Percentiles rank a stretch among this genome's conserved stretches.
These are phyloP conservation scores for Heteromyza rotundicornis DNA, from an alignment of 2,888 invertebrate genomes.

Conservation along the genomic window DNA sequence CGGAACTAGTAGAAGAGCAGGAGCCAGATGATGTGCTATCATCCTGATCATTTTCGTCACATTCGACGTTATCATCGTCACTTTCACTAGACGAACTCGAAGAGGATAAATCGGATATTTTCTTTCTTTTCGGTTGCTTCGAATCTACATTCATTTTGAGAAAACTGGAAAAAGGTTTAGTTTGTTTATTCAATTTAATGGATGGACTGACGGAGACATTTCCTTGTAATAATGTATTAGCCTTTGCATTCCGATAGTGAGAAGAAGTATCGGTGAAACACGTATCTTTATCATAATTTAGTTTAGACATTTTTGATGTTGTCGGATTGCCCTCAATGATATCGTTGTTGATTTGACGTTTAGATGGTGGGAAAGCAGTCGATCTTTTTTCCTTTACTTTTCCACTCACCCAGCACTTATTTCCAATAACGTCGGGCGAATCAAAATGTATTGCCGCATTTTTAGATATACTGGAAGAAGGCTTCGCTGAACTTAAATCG, in stretches of 20 bases:
- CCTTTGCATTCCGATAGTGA: not conserved
- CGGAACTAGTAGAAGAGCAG: conserved; percentile 58
- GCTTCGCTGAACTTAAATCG: no score
- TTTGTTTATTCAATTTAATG: not conserved
- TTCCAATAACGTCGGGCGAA: no score
- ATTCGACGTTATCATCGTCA: conserved; percentile 54
- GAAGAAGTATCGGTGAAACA: not conserved
- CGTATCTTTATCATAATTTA: not conserved
- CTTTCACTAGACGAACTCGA: conserved; percentile 60
- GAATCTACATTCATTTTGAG: not conserved
- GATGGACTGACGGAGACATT: not conserved
- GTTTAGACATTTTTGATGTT: conserved; percentile 39
- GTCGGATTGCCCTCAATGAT: conserved; percentile 43
- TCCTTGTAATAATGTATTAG: not conserved
- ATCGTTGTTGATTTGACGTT: conserved; percentile 42
- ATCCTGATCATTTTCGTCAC: conserved; percentile 54
- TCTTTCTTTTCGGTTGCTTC: conserved; percentile 39
- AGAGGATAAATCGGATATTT: conserved; percentile 59
- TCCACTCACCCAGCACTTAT: not conserved
- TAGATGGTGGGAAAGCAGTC: conserved; percentile 24
- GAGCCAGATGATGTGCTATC: conserved; percentile 56
- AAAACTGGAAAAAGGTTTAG: not conserved
- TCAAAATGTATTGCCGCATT: no score
- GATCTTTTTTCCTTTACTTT: not conserved
- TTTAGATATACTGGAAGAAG: no score